A percentile compares a stretch with the other conserved stretches of the same genome.
These are phyloP conservation scores for Agrotis clavis DNA, from an alignment of 2,888 invertebrate genomes.

Conservation along the genomic window DNA sequence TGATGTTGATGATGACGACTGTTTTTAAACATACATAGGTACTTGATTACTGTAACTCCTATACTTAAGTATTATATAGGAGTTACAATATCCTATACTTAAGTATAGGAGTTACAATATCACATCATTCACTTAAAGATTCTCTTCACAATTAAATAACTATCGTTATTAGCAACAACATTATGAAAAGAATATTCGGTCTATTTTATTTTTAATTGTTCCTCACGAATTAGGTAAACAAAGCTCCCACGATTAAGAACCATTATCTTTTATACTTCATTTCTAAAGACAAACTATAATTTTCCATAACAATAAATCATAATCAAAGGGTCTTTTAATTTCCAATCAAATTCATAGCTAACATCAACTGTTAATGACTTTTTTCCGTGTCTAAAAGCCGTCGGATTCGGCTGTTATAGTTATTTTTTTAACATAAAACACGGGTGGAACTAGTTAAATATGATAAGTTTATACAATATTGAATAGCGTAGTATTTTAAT, in stretches of 20 bases:
- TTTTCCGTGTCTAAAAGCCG: conserved; percentile 72
- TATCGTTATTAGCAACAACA: too few relatives aligned
- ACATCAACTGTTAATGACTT: conserved; percentile 73
- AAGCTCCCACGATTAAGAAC: neutral
- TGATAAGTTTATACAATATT: conserved; percentile 31
- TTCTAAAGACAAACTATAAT: conserved; percentile 47
- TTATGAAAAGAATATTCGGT: too few relatives aligned
- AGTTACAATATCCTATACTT: too few relatives aligned
- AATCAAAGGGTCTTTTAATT: conserved; percentile 67
- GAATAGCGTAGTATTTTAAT: conserved; percentile 15
- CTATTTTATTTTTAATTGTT: too few relatives aligned
- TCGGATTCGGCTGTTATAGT: conserved; percentile 63
- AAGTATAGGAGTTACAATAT: too few relatives aligned
- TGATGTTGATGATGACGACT: too few relatives aligned
- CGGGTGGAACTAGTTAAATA: conserved; percentile 25
- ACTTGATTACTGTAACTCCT: too few relatives aligned
- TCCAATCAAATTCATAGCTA: conserved; percentile 69
- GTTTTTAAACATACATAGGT: too few relatives aligned
- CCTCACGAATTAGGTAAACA: neutral
- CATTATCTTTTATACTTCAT: conserved; percentile 26
- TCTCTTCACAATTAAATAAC: too few relatives aligned
- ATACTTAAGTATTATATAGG: too few relatives aligned
- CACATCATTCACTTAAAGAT: too few relatives aligned
- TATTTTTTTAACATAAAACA: conserved; percentile 60
- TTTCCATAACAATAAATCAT: conserved; percentile 64